These are phyloP conservation scores for Drosophila miranda DNA, from an alignment of 1,140 invertebrate species.

Conservation along the genomic window DNA sequence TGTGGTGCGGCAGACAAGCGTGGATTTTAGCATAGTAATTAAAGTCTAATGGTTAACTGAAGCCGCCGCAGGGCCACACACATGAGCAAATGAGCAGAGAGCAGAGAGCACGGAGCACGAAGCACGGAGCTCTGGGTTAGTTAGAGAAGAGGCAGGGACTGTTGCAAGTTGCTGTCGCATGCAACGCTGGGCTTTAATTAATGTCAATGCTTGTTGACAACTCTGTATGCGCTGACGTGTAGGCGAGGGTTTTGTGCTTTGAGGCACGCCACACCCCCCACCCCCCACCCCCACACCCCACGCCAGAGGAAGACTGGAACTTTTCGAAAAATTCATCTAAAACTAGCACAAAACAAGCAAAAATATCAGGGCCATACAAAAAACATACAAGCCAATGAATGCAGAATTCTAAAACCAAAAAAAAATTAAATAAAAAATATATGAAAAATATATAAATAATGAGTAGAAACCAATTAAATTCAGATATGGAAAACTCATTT, in stretches of 20 bases:
- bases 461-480: constrained; percentile 7
- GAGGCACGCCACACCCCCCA: not conserved
- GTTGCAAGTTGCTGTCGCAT: constrained; percentile 52
- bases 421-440: no score
- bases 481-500: constrained; percentile 8
- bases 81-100: constrained; percentile 29
- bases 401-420: not conserved
- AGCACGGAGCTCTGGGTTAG: no score
- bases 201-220: constrained; percentile 78
- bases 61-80: constrained; percentile 54
- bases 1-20: constrained; percentile 62
- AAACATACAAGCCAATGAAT: constrained; percentile 1
- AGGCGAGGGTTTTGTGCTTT: constrained; percentile 34
- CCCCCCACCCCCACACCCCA: not conserved
- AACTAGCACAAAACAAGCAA: constrained; percentile 14
- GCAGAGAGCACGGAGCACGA: no score
- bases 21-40: constrained; percentile 76
- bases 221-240: constrained; percentile 38
- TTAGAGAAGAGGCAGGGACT: no score
- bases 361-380: constrained; percentile 34
- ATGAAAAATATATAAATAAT: no score
- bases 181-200: constrained; percentile 74
- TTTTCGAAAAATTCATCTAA: constrained; percentile 28
- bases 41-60: constrained; percentile 77
- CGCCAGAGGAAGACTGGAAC: constrained; percentile 6